Base-by-base conservation (phyloP, 2,797 vertebrate genomes). In the Pogoniulus pusillus region DNA sequence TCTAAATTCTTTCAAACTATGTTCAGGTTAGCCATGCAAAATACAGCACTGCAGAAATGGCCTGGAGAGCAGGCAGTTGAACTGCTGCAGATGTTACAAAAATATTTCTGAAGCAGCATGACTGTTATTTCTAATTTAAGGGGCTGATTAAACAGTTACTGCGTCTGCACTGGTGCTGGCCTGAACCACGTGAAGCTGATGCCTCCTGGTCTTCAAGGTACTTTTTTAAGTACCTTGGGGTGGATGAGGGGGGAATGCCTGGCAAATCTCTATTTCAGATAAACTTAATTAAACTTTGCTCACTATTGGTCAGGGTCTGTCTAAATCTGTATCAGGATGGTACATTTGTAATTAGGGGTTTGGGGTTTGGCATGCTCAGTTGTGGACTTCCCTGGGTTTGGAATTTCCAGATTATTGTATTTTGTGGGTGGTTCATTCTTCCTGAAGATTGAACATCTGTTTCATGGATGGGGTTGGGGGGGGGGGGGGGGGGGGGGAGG, bases 1-100 rank as follows among this genome's bases (percentile, higher is more conserved):
- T 96, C 82, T 95, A 69, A 93, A 88, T 95, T 94, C 82, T 95
- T 97, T 94, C 76, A 93, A 91, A 89, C 72, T 90, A 92, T 60
- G 49, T 89, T 94, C 78, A 82, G 68, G 63, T 75, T 90, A 87
- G 93, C 89, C 90, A 12, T 47, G 47, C 37, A 69, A 82, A 96
- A 86, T 59, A 59, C 41, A 90, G 22, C 35, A 43, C 45, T 35
- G 15, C n/a, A 82, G 45, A 88, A 71, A 62, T 13, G 55, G 58
- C 71, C 47, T 37, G 66, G 29, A 74, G 24, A 88, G 16, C 45
- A 69, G 34, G 82, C 47, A 53, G 29, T 32, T 86, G 65, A 70
- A 80, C 43, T 13, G 22, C 71, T 82, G 34, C 58, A 86, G 62
- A 90, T 69, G 55, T 71, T 88, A 58, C 41, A 65, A 69, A 92